Evolutionary conservation across 2,113 vertebrate species (phyloP).

Genomic region (Cottus gobio): DNA sequence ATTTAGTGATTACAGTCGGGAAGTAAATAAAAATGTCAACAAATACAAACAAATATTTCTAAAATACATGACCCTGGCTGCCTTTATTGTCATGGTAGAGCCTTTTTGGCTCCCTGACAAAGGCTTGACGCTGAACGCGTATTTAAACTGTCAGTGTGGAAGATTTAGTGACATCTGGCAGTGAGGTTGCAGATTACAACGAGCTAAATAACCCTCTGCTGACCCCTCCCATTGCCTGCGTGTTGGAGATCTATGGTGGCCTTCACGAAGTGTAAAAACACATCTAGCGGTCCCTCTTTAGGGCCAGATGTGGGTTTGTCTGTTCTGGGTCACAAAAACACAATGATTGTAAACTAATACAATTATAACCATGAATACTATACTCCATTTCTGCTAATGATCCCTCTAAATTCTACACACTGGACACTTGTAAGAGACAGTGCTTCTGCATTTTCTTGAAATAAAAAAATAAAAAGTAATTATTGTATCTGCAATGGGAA

Average conservation of each 20-base stretch:
- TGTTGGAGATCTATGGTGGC: neutral
- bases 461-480: neutral
- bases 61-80: neutral
- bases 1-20: neutral
- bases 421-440: neutral
- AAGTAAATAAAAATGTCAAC: neutral
- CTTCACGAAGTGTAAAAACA: neutral
- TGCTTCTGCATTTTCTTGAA: neutral
- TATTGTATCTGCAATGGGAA: constrained; percentile 6
- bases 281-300: neutral
- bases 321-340: neutral
- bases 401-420: neutral
- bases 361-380: neutral
- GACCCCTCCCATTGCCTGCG: neutral
- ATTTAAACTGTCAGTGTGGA: too few relatives aligned
- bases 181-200: neutral
- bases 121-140: neutral
- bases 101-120: neutral
- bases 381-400: neutral
- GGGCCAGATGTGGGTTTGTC: neutral
- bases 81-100: neutral
- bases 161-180: neutral
- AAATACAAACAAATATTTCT: neutral
- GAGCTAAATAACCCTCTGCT: neutral
- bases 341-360: neutral